Base-by-base conservation (phyloP, 2,113 vertebrate species). In the Ictidomys tridecemlineatus region DNA sequence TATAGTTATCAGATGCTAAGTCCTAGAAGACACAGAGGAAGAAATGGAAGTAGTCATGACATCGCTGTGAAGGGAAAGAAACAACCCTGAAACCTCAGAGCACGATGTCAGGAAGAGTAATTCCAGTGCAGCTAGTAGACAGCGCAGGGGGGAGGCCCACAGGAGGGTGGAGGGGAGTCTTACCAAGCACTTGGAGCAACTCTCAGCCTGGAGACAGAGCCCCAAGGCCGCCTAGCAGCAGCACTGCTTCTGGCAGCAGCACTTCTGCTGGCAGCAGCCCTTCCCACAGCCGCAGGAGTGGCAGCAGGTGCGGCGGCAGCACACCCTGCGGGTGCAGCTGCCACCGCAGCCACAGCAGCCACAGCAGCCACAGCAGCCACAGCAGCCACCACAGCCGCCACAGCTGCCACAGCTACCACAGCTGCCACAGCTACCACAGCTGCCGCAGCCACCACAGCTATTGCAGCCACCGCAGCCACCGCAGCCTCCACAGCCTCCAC, bases 211-310 rank as follows among this genome's bases (percentile, higher is more conserved):
- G 85, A 16, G 4, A 6, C 28, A 10, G 10, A 58, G 56, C 22
- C 30, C 17, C 56, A 11, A 1, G 4, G 3, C 32, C 0, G 0
- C 7, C 61, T 94, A 87, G 76, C 72, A 91, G 34, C 95, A 94
- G 69, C 93, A 86, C 0, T 89, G 72, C 85, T 61, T 91, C 73
- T 95, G 95, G 4, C 96, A 94, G 7, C 48, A 51, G 53, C 95
- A 8, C 17, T 93, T 91, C 39, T 61, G 42, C 42, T 86, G 88
- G 12, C 87, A 85, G 0, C 93, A 96, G 53, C 96, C 48, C 69
- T 91, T 91, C 14, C 95, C 95, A 65, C 85, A 67, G 70, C 93
- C 24, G 3, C 88, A 63, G 0, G 28, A 67, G n/a, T 58, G 1
- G 1, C 84, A 82, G 78, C 86, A 72, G 28, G 56, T 17, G 28